phyloP scores from a whole-genome alignment of 2,888 invertebrate species.

The Drosophila leonis region DNA sequence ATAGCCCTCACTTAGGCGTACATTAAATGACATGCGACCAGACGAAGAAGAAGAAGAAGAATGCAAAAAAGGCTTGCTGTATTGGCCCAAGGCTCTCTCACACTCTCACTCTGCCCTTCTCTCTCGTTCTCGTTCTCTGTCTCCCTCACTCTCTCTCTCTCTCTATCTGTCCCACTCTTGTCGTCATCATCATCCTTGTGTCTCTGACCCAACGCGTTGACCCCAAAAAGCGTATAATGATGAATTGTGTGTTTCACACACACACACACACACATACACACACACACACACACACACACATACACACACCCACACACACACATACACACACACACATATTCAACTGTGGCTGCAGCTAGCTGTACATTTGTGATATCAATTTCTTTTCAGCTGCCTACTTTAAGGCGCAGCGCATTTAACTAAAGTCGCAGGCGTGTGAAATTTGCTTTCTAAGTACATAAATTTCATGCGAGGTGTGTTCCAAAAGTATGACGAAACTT shows the following conservation, averaged over 20 bases:
- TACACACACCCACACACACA: background rate
- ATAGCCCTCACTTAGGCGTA: conserved; percentile 76
- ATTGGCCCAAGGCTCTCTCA: conserved; percentile 19
- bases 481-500: background rate
- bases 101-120: background rate
- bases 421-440: conserved; percentile 6
- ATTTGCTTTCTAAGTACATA: conserved; percentile 7
- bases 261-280: background rate
- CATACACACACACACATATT: background rate
- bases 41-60: conserved; percentile 30
- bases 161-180: background rate
- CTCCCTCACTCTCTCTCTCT: background rate
- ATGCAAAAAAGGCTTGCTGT: conserved; percentile 57
- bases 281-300: background rate
- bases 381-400: conserved; percentile 21
- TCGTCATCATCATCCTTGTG: conserved; percentile 24
- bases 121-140: too few relatives aligned
- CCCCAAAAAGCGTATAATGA: conserved; percentile 69
- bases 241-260: conserved; percentile 55
- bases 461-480: conserved; percentile 1
- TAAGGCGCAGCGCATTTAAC: conserved; percentile 14
- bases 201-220: conserved; percentile 45
- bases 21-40: conserved; percentile 74
- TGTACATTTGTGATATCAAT: conserved; percentile 15
- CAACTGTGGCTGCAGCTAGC: conserved; percentile 7